Evolutionary conservation across 2,888 invertebrate species (phyloP).

Genomic region (Drosophila sordidula): DNA sequence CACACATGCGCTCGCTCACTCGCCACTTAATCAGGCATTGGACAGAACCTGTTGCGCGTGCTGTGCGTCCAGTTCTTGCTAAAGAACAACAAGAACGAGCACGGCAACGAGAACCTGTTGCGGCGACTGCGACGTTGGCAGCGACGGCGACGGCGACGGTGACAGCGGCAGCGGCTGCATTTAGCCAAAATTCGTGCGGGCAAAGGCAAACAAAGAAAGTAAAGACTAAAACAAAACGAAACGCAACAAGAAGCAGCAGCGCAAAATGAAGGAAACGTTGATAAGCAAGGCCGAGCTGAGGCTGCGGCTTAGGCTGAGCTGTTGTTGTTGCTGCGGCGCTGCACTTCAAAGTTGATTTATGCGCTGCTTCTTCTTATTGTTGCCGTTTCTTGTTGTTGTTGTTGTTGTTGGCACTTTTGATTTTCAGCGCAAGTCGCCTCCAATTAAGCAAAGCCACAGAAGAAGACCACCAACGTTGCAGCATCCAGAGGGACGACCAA

Average conservation of each 20-base stretch:
- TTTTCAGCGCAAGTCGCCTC: conserved; percentile 70
- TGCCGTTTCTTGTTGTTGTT: conserved; percentile 45
- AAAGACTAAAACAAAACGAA: conserved; percentile 66
- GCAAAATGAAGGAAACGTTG: conserved; percentile 63
- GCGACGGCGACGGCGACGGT: conserved; percentile 21
- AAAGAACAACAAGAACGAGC: conserved; percentile 39
- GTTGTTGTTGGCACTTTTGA: conserved; percentile 70
- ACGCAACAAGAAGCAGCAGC: conserved; percentile 41
- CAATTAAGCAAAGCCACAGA: conserved; percentile 64
- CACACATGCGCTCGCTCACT: conserved; percentile 30
- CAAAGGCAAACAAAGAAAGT: conserved; percentile 72
- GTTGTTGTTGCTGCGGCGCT: conserved; percentile 44
- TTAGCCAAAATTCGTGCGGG: conserved; percentile 68
- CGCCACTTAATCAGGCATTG: conserved; percentile 63
- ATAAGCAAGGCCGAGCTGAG: conserved; percentile 71
- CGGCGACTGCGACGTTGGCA: conserved; percentile 48
- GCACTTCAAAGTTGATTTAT: conserved; percentile 81
- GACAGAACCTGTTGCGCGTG: conserved; percentile 76
- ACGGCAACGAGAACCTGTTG: conserved; percentile 68
- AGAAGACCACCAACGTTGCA: conserved; percentile 55
- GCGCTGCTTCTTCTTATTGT: conserved; percentile 42
- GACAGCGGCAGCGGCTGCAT: conserved; percentile 43
- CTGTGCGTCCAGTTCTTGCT: conserved; percentile 70
- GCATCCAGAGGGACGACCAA: conserved; percentile 5
- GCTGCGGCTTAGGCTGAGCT: conserved; percentile 16